phyloP scores from a whole-genome alignment of 92 coral and sea anemone genomes.

The Zoanthus sansibaricus region DNA sequence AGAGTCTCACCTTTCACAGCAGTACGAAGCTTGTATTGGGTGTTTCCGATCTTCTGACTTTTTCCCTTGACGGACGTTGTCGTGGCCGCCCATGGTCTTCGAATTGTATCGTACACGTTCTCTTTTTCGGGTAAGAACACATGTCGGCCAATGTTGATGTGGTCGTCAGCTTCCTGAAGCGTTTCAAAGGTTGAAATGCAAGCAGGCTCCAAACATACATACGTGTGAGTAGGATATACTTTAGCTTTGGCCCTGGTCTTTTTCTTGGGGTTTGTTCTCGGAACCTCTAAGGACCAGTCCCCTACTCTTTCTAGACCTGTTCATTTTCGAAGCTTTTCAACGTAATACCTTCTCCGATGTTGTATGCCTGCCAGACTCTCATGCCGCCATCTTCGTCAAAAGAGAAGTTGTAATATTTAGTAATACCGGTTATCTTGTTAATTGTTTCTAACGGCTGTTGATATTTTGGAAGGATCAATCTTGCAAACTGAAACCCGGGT shows the following conservation, averaged over 20 bases:
- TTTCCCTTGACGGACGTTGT: constrained; percentile 45
- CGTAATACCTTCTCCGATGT: constrained; percentile 40
- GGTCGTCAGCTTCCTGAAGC: constrained; percentile 61
- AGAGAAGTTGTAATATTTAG: constrained; percentile 53
- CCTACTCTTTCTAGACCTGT: constrained; percentile 58
- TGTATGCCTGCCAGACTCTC: constrained; percentile 57
- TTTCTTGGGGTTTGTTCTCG: constrained; percentile 16
- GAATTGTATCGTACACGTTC: constrained; percentile 43
- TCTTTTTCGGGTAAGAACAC: constrained; percentile 39
- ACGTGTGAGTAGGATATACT: background rate
- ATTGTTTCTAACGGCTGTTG: too few relatives aligned
- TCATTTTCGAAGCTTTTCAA: constrained; percentile 30
- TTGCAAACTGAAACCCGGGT: too few relatives aligned
- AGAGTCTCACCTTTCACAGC: constrained; percentile 1
- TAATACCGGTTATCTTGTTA: background rate
- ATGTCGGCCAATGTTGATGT: constrained; percentile 57
- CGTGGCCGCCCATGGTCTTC: constrained; percentile 54
- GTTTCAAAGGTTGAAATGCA: constrained; percentile 53
- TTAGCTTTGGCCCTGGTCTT: constrained; percentile 31
- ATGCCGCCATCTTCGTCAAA: constrained; percentile 12
- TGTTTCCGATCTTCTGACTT: constrained; percentile 49
- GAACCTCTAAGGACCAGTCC: constrained; percentile 29
- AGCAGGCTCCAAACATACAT: constrained; percentile 54
- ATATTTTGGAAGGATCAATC: too few relatives aligned
- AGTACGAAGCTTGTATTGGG: background rate